A percentile compares a stretch with the other conserved stretches of the same genome.
Conservation (phyloP, 2,797 vertebrate genomes). For the Gastrophryne carolinensis region DNA sequence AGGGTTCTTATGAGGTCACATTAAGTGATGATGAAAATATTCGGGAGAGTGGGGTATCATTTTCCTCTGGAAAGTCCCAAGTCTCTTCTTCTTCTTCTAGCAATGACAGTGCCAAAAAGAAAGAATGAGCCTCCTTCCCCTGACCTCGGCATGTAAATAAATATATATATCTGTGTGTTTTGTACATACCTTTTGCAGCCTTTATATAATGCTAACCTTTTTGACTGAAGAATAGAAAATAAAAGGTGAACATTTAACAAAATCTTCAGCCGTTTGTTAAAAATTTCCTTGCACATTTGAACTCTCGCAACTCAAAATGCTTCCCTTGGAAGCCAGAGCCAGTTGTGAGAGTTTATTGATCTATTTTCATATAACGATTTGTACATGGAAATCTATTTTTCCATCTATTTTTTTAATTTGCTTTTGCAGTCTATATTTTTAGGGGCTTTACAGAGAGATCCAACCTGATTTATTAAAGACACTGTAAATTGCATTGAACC, state of each 20-base stretch:
- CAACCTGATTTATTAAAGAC: slow-evolving; percentile 33
- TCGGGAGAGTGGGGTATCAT: slow-evolving; percentile 68
- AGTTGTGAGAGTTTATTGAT: slow-evolving; percentile 16
- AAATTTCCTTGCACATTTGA: slow-evolving; percentile 25
- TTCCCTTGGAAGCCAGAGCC: neutral
- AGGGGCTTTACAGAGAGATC: slow-evolving; percentile 36
- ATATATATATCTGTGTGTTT: slow-evolving; percentile 58
- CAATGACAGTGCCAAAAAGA: slow-evolving; percentile 83
- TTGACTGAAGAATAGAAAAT: slow-evolving; percentile 53
- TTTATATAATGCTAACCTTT: slow-evolving; percentile 46
- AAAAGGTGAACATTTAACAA: neutral
- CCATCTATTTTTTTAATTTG: slow-evolving; percentile 50
- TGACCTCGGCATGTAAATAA: slow-evolving; percentile 52
- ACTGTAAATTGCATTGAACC: slow-evolving; percentile 44
- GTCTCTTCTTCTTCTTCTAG: slow-evolving; percentile 85
- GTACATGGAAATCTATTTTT: slow-evolving; percentile 53
- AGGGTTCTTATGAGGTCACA: slow-evolving; percentile 91
- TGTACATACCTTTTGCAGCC: slow-evolving; percentile 62
- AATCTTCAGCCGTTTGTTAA: slow-evolving; percentile 15
- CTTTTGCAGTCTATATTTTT: slow-evolving; percentile 38
- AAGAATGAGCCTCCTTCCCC: slow-evolving; percentile 64
- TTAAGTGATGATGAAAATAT: slow-evolving; percentile 80
- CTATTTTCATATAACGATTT: slow-evolving; percentile 45
- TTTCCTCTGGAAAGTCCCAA: slow-evolving; percentile 77
- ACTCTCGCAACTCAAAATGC: slow-evolving; percentile 4